Percentiles rank a stretch among this genome's conserved stretches.
Evolutionary conservation across 2,797 vertebrate species (phyloP).

Genomic region (Dermochelys coriacea): DNA sequence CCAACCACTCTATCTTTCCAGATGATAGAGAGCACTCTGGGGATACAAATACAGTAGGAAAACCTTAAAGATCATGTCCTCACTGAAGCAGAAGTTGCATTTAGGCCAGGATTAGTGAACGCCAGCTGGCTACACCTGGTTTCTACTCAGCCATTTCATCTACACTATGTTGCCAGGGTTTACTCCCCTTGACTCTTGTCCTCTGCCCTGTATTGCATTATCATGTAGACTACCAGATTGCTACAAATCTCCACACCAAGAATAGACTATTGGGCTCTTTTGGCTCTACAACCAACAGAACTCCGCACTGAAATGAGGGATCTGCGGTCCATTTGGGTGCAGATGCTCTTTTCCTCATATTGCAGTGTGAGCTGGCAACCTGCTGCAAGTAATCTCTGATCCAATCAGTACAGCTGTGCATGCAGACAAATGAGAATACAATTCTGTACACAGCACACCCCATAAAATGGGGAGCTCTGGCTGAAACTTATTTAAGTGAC

Average conservation of each 20-base stretch:
- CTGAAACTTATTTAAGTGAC: background rate
- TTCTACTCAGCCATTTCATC: rapidly evolving
- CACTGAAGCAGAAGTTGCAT: background rate
- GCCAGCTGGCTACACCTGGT: background rate
- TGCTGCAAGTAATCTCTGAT: constrained; percentile 75
- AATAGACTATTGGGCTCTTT: background rate
- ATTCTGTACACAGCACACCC: background rate
- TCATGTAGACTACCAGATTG: background rate
- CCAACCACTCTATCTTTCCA: background rate
- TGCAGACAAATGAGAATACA: constrained; percentile 68
- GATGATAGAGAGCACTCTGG: background rate
- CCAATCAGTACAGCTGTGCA: constrained; percentile 75
- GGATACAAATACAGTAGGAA: background rate
- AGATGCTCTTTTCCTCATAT: background rate
- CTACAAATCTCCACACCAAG: background rate
- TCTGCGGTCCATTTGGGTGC: constrained; percentile 46
- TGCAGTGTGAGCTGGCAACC: constrained; percentile 46
- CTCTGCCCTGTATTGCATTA: background rate
- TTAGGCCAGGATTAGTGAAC: background rate
- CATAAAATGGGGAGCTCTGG: background rate
- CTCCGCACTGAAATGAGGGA: rapidly evolving
- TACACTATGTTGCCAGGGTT: rapidly evolving
- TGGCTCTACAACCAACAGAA: background rate
- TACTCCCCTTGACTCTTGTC: background rate
- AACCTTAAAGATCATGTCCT: background rate